Evolutionary conservation across 2,888 invertebrate species (phyloP).

Genomic region (Pristionchus mayeri): DNA sequence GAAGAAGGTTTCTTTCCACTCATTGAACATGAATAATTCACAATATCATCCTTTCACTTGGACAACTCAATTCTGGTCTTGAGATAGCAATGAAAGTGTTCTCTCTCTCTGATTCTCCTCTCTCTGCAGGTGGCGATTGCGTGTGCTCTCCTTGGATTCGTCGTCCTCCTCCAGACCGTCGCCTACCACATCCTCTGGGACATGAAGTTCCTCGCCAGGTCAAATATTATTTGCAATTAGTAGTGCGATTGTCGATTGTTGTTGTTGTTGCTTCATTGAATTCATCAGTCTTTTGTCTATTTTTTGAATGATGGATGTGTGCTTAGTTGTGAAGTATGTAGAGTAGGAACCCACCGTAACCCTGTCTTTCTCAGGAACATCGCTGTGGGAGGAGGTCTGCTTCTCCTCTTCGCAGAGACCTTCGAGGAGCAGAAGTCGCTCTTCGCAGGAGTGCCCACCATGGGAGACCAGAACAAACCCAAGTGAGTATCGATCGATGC

Average conservation of each 20-base stretch:
- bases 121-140: conserved; percentile 82
- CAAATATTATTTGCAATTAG: too few species aligned
- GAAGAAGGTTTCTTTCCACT: conserved; percentile 81
- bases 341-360: not conserved
- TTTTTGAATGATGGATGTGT: not conserved
- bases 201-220: conserved; percentile 90
- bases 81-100: too few species aligned
- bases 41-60: too few species aligned
- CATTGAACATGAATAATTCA: too few species aligned
- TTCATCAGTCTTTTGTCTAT: too few species aligned
- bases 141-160: conserved; percentile 92
- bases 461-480: conserved; percentile 85
- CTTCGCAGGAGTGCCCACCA: conserved; percentile 87
- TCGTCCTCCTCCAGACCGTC: conserved; percentile 90
- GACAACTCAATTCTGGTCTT: too few species aligned
- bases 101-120: not conserved
- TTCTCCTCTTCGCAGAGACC: conserved; percentile 93
- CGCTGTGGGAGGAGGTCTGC: conserved; percentile 95
- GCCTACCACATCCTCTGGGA: conserved; percentile 93
- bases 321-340: not conserved
- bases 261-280: too few species aligned
- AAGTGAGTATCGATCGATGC: conserved; percentile 31
- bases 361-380: conserved; percentile 83
- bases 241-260: too few species aligned
- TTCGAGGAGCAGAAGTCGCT: conserved; percentile 81